These are phyloP conservation scores for Temnothorax ravouxi DNA, from an alignment of 2,888 invertebrate genomes.

Conservation along the genomic window DNA sequence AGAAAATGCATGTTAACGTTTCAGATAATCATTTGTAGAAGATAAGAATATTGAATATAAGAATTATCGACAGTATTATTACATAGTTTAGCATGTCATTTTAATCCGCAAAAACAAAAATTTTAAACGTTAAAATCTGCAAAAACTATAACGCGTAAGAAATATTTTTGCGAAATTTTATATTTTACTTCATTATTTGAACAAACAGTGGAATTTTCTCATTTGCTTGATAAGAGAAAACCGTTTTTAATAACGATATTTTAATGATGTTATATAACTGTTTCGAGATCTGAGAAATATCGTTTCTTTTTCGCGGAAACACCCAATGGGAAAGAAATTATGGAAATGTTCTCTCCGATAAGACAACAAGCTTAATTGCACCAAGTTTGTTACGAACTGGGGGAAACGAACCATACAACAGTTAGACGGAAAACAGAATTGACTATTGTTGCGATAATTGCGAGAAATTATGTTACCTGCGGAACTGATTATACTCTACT, in stretches of 20 bases:
- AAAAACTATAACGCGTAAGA: not conserved
- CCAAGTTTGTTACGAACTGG: constrained; percentile 57
- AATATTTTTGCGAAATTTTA: not conserved
- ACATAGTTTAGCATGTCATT: not conserved
- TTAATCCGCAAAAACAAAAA: not conserved
- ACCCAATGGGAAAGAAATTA: constrained; percentile 78
- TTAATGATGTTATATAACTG: constrained; percentile 5
- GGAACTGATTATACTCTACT: constrained; percentile 64
- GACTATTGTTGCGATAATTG: constrained; percentile 79
- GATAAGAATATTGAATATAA: constrained; percentile 28
- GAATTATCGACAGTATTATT: not conserved
- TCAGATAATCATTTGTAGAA: constrained; percentile 46
- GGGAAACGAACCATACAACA: constrained; percentile 59
- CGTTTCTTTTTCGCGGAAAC: constrained; percentile 70
- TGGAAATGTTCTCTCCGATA: constrained; percentile 76
- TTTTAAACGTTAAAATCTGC: not conserved
- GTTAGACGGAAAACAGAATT: constrained; percentile 71
- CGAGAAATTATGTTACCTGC: constrained; percentile 65
- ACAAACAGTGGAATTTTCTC: not conserved
- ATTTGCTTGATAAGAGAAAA: not conserved
- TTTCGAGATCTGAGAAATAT: constrained; percentile 1
- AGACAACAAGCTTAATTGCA: constrained; percentile 76
- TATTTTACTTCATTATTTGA: not conserved
- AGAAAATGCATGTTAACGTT: constrained; percentile 30
- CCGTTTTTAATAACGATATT: not conserved